Base-by-base conservation (phyloP, 2,888 invertebrate genomes). In the Drosophila vallismaia region DNA sequence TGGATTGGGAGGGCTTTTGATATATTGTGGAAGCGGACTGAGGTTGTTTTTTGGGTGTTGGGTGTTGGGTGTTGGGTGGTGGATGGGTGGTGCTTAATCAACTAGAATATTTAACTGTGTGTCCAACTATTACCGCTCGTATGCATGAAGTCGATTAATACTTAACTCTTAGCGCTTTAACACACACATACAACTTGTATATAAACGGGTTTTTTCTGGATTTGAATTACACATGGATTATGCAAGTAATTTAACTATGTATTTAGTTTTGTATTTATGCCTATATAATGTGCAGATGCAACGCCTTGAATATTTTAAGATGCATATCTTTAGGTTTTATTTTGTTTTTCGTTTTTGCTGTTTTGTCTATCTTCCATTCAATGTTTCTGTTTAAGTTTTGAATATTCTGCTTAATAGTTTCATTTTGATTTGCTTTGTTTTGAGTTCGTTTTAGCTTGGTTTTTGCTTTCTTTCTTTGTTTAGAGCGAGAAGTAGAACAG, bases 401-500 rank as follows among this genome's bases (percentile, higher is more conserved):
- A 42, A 44, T 44, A 44, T 44, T 62, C 69, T 58, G 49, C 62
- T 64, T 62, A 69, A 57, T 44, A 44, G 44, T 57, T 19, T 70
- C 50, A 46, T 50, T 51, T 58, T 69, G 52, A 45, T 57, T 62
- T 48, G 44, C 38, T 73, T 68, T 69, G 44, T 64, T 67, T 67
- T 46, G 42, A 33, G 19, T 48, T 33, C 31, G 19, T 14, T 49
- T 26, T 19, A 50, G 50, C 48, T 33, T 51, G 19, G 26, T 59
- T 80, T 77, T 71, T 45, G 67, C 75, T 76, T 70, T 52, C 71
- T 76, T 56, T 74, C 60, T 56, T 68, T 74, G 68, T 75, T 71
- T 77, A 77, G 85, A 79, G 80, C 79, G 88, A 88, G 88, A 83
- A 79, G 77, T 81, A 80, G 71, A 77, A 78, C 74, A 75, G 78